Evolutionary conservation across 2,113 vertebrate species (phyloP).

Genomic region (Scomber colias): DNA sequence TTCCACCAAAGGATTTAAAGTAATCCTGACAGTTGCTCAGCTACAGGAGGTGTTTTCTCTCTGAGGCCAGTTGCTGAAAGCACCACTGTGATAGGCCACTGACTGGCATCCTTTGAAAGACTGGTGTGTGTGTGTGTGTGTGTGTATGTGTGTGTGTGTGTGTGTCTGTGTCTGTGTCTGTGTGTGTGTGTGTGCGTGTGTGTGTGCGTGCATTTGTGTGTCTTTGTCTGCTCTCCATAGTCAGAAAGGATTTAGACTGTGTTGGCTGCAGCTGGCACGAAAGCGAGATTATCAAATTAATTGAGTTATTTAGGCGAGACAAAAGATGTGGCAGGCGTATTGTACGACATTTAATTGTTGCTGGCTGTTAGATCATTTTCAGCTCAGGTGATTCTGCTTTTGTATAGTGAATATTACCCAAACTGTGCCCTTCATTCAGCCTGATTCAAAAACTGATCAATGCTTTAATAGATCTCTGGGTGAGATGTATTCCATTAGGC

Average conservation of each 20-base stretch:
- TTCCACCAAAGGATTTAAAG: slow-evolving; percentile 67
- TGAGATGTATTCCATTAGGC: slow-evolving; percentile 14
- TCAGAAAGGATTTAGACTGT: slow-evolving; percentile 44
- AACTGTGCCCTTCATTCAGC: not conserved
- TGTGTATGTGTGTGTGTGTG: slow-evolving; percentile 17
- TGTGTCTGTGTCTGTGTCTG: slow-evolving; percentile 27
- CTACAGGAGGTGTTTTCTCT: slow-evolving; percentile 71
- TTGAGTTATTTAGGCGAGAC: slow-evolving; percentile 62
- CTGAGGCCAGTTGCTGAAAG: slow-evolving; percentile 57
- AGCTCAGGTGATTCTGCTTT: slow-evolving; percentile 56
- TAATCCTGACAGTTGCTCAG: slow-evolving; percentile 75
- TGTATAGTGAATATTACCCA: slow-evolving; percentile 27
- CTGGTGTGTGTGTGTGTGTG: slow-evolving; percentile 13
- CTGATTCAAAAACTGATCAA: not conserved
- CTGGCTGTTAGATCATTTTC: slow-evolving; percentile 41
- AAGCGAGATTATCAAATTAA: slow-evolving; percentile 71
- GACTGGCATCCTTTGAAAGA: slow-evolving; percentile 60
- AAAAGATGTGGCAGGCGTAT: slow-evolving; percentile 57
- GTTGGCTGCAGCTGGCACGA: slow-evolving; percentile 36
- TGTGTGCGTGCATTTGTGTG: slow-evolving; percentile 16
- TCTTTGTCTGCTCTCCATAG: slow-evolving; percentile 25
- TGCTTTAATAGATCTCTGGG: slow-evolving; percentile 11
- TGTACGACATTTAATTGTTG: slow-evolving; percentile 43
- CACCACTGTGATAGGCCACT: slow-evolving; percentile 47
- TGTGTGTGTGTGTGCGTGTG: slow-evolving; percentile 19